Percentiles rank a stretch among this genome's conserved stretches.
phyloP scores from a whole-genome alignment of 1,140 invertebrate genomes.

The Andricus grossulariae region DNA sequence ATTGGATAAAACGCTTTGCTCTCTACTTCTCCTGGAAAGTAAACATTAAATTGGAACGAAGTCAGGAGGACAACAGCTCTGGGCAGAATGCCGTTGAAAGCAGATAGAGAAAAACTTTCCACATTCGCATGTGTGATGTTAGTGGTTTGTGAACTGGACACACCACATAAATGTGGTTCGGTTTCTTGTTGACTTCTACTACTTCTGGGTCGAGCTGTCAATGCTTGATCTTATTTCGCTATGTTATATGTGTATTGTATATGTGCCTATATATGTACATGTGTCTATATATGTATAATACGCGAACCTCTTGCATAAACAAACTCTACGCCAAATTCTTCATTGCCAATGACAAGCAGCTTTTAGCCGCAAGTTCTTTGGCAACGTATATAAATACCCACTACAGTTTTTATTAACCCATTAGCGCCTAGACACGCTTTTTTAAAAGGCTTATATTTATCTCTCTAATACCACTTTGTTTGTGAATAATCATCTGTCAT shows the following conservation, averaged over 20 bases:
- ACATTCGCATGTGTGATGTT: not conserved
- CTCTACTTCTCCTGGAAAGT: not conserved
- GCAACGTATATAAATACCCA: slow-evolving; percentile 18
- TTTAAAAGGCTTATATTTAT: slow-evolving; percentile 6
- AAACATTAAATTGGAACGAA: slow-evolving; percentile 19
- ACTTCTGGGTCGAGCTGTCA: slow-evolving; percentile 7
- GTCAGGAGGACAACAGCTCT: slow-evolving; percentile 1
- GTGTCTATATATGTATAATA: not conserved
- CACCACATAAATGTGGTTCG: not conserved
- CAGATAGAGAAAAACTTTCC: slow-evolving; percentile 3
- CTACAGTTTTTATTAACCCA: slow-evolving; percentile 20
- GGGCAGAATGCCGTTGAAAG: not conserved
- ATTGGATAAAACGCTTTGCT: not conserved
- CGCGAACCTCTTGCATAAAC: not conserved
- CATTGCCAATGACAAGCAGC: slow-evolving; percentile 28
- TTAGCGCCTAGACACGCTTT: not conserved
- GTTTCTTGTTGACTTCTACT: not conserved
- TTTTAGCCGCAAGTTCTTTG: slow-evolving; percentile 26
- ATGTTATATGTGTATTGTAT: not conserved
- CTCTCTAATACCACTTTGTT: not conserved
- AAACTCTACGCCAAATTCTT: slow-evolving; percentile 13
- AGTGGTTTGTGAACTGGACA: not conserved
- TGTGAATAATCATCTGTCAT: not conserved
- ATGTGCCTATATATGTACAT: not conserved
- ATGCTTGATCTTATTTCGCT: not conserved